These are phyloP conservation scores for Ophiodon elongatus DNA, from an alignment of 2,113 vertebrate genomes.

Conservation along the genomic window DNA sequence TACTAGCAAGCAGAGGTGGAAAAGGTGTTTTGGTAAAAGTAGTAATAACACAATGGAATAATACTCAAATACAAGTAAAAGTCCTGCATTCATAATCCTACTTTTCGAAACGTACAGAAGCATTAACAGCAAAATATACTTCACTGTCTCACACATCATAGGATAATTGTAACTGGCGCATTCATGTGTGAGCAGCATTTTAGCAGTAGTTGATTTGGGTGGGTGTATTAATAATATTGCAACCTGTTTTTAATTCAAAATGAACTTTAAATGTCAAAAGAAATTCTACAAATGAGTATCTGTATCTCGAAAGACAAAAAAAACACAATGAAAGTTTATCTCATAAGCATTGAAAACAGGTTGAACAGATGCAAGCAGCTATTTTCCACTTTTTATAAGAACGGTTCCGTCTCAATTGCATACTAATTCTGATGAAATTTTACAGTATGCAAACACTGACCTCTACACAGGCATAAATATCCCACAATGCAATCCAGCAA, in stretches of 20 bases:
- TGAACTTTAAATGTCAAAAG: neutral
- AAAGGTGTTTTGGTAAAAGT: neutral
- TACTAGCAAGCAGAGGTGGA: conserved; percentile 4
- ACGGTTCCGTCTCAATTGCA: neutral
- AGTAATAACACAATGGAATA: neutral
- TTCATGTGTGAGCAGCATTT: neutral
- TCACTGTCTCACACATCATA: neutral
- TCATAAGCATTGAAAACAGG: neutral
- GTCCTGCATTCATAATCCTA: neutral
- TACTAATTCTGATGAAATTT: neutral
- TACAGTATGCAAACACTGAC: neutral
- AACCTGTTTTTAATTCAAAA: neutral
- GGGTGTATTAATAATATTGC: neutral
- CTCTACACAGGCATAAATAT: neutral
- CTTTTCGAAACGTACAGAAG: neutral
- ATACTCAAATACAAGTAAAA: neutral
- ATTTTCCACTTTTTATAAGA: neutral
- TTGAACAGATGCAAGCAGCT: neutral
- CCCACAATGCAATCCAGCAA: neutral
- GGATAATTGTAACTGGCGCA: neutral
- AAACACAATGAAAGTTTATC: neutral
- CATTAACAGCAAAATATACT: neutral
- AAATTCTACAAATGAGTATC: neutral
- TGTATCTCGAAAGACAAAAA: neutral
- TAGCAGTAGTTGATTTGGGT: neutral